phyloP scores from a whole-genome alignment of 2,888 invertebrate genomes.

The Drosophila tanythrix region DNA sequence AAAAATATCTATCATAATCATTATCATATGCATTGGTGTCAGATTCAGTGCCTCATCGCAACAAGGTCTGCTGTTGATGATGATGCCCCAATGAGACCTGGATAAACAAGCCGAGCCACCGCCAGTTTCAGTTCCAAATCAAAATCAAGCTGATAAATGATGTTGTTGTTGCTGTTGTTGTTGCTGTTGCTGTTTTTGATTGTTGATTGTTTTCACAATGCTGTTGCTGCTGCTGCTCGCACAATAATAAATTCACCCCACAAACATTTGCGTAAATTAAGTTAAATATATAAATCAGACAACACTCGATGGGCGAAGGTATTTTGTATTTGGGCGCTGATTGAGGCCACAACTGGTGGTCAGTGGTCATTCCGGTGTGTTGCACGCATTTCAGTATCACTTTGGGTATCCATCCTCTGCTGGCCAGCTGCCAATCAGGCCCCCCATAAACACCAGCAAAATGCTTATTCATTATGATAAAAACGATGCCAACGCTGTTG shows the following conservation, averaged over 20 bases:
- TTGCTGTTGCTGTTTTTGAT: conserved; percentile 19
- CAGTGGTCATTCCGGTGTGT: conserved; percentile 9
- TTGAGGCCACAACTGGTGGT: conserved; percentile 38
- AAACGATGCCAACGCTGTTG: conserved; percentile 32
- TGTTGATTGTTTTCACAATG: conserved; percentile 16
- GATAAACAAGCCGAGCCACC: conserved; percentile 59
- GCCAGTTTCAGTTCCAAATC: conserved; percentile 40
- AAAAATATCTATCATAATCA: background rate
- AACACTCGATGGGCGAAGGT: conserved; percentile 73
- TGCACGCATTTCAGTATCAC: background rate
- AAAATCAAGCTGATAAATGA: conserved; percentile 28
- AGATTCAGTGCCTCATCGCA: conserved; percentile 51
- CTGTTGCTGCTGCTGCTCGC: background rate
- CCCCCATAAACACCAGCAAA: conserved; percentile 9
- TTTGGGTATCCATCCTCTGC: conserved; percentile 16
- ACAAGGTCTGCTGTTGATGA: conserved; percentile 71
- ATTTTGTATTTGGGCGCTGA: conserved; percentile 46
- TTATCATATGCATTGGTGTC: conserved; percentile 48
- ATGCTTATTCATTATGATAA: conserved; percentile 38
- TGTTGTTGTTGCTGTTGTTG: conserved; percentile 20
- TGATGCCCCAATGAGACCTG: conserved; percentile 59
- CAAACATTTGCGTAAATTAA: conserved; percentile 66
- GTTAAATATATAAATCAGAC: conserved; percentile 77
- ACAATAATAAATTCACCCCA: conserved; percentile 61
- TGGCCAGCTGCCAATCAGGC: conserved; percentile 7